These are phyloP conservation scores for Staurois parvus DNA, from an alignment of 2,797 vertebrate genomes.

Conservation along the genomic window DNA sequence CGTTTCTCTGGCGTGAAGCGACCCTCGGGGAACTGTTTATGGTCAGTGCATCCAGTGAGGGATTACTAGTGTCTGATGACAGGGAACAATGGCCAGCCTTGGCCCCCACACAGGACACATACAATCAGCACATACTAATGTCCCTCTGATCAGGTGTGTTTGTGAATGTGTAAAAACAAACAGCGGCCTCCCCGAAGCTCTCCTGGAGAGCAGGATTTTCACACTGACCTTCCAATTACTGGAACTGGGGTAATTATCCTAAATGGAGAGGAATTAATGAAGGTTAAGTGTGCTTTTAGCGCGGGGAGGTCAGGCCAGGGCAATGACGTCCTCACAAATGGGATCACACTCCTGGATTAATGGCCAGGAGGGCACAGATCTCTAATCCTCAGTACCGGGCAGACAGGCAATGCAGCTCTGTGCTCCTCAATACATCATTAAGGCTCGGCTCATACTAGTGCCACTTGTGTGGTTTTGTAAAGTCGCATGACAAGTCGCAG, in stretches of 20 bases:
- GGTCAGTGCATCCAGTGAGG: too few relatives aligned
- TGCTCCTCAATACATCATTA: too few relatives aligned
- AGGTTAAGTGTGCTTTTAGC: neutral
- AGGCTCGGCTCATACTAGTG: too few relatives aligned
- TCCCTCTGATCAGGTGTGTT: neutral
- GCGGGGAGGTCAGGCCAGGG: neutral
- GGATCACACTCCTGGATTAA: too few relatives aligned
- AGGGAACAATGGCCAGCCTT: neutral
- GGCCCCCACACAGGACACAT: neutral
- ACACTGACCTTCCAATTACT: neutral
- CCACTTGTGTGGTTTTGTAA: too few relatives aligned
- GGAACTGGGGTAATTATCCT: neutral
- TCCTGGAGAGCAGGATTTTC: neutral
- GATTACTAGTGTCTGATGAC: too few relatives aligned
- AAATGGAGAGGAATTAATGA: neutral
- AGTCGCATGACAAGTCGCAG: too few relatives aligned
- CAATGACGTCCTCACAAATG: neutral
- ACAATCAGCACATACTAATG: neutral
- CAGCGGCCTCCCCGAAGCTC: neutral
- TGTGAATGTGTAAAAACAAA: neutral
- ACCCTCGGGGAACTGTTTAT: too few relatives aligned
- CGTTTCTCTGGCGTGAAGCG: too few relatives aligned
- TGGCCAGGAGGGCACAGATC: too few relatives aligned
- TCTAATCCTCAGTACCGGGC: too few relatives aligned
- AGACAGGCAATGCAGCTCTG: neutral